Conservation (phyloP, 1,140 invertebrate genomes). For the Temnothorax longispinosus region DNA sequence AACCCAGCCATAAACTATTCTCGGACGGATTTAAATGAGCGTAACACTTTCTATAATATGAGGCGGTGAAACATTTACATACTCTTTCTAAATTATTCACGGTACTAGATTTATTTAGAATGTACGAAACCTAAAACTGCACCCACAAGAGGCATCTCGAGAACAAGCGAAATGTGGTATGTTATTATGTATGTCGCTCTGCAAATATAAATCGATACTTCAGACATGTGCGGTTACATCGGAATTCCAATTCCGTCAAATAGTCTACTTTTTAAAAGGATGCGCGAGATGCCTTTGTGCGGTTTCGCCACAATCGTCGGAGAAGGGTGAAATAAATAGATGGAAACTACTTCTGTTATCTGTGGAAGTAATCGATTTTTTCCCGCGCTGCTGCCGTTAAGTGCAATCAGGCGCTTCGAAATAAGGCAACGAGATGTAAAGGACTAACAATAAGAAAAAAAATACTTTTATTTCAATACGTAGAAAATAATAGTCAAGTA, state of each 20-base stretch:
- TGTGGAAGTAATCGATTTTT: conserved; percentile 2
- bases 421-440: neutral
- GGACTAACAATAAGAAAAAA: neutral
- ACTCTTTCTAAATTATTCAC: neutral
- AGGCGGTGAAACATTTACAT: neutral
- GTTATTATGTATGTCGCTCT: neutral
- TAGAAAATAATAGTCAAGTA: neutral
- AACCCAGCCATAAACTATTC: neutral
- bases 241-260: conserved; percentile 10
- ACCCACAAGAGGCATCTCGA: neutral
- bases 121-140: neutral
- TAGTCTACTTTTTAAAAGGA: neutral
- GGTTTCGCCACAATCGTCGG: neutral
- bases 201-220: conserved; percentile 38
- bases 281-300: neutral
- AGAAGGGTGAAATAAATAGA: conserved; percentile 26
- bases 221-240: conserved; percentile 13
- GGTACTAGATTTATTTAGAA: neutral
- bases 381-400: neutral
- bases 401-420: neutral
- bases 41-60: neutral
- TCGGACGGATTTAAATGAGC: neutral
- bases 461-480: conserved; percentile 2
- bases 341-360: neutral
- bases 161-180: neutral